Base-by-base conservation (phyloP, 1,140 invertebrate genomes). In the Macrobrachium rosenbergii region DNA sequence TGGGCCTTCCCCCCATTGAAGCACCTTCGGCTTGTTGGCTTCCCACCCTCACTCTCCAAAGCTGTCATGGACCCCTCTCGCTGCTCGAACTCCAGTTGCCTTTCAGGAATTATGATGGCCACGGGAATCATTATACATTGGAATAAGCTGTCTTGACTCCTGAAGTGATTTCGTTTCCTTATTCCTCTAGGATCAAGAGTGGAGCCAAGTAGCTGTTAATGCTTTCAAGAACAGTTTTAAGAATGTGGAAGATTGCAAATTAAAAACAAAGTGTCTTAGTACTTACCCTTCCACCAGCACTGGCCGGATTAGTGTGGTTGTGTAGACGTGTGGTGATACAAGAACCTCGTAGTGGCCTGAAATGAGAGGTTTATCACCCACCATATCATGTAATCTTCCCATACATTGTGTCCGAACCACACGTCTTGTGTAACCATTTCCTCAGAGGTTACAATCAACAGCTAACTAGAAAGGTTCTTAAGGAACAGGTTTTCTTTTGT, bases 191-290 rank as follows among this genome's bases (percentile, higher is more conserved):
- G 23, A 28, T 72, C 69, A 67, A 67, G 64, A 67, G 19, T 67
- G 19, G 64, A 67, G 64, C 19, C 64, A 72, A 72, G 52, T 52
- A 52, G 52, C 52, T 52, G 52, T 52, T 52, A 52, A 52, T 52
- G 52, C 52, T 52, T 52, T 52, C 52, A 52, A 52, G 52, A 52
- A 52, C 52, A 52, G 12, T 52, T 37, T 52, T 52, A 52, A 52
- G 7, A 52, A 52, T 81, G 59, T 87, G 78, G 60, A 87, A 62
- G 72, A 82, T 87, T 64, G 80, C 75, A 69, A 87, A 87, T 52
- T 52, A 52, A 52, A 52, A 87, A 87, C 84, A 81, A 88, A 88
- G 86, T 88, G 86, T 88, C 86, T 88, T 88, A 88, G 86, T 88
- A 88, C 86, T 88, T 88, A 88, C 86, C 75, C 73, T 77, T 83